Evolutionary conservation across 2,113 vertebrate species (phyloP).

Genomic region (Ammospiza nelsoni): DNA sequence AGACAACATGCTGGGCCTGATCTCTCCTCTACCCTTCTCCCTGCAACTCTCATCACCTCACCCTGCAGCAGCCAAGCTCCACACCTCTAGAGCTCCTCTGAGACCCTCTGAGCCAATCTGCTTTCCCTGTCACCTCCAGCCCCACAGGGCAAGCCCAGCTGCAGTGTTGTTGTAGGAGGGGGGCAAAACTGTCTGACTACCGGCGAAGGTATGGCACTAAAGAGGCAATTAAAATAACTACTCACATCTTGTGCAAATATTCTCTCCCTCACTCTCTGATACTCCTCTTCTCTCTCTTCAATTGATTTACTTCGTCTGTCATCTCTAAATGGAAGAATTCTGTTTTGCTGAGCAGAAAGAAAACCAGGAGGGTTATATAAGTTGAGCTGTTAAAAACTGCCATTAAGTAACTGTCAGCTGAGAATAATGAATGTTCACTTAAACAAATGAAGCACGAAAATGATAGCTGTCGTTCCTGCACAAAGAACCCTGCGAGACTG

Average conservation of each 20-base stretch:
- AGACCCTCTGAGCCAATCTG: not conserved
- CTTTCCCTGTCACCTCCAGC: slow-evolving; percentile 26
- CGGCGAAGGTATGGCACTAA: slow-evolving; percentile 64
- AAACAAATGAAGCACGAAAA: slow-evolving; percentile 63
- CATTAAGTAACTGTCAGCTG: slow-evolving; percentile 73
- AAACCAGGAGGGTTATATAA: slow-evolving; percentile 82
- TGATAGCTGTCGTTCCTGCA: slow-evolving; percentile 7
- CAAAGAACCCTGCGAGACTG: not conserved
- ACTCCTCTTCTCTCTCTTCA: slow-evolving; percentile 98
- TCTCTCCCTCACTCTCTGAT: slow-evolving; percentile 93
- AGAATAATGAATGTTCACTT: slow-evolving; percentile 74
- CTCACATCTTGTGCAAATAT: slow-evolving; percentile 98
- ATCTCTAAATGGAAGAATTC: slow-evolving; percentile 89
- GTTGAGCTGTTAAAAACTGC: slow-evolving; percentile 73
- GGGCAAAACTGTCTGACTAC: slow-evolving; percentile 61
- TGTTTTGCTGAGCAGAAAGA: slow-evolving; percentile 87
- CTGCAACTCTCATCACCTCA: slow-evolving; percentile 1
- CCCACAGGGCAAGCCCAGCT: slow-evolving; percentile 14
- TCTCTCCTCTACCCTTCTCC: not conserved
- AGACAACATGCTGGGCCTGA: slow-evolving; percentile 10
- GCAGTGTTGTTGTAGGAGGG: not conserved
- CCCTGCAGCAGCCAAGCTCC: slow-evolving; percentile 15
- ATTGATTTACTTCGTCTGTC: slow-evolving; percentile 94
- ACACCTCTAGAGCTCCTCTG: not conserved
- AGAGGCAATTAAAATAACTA: slow-evolving; percentile 85